Percentiles rank a stretch among this genome's conserved stretches.
phyloP scores from a whole-genome alignment of 30 jellyfish, hydroid and myxozoan species.

The Cassiopea andromeda region DNA sequence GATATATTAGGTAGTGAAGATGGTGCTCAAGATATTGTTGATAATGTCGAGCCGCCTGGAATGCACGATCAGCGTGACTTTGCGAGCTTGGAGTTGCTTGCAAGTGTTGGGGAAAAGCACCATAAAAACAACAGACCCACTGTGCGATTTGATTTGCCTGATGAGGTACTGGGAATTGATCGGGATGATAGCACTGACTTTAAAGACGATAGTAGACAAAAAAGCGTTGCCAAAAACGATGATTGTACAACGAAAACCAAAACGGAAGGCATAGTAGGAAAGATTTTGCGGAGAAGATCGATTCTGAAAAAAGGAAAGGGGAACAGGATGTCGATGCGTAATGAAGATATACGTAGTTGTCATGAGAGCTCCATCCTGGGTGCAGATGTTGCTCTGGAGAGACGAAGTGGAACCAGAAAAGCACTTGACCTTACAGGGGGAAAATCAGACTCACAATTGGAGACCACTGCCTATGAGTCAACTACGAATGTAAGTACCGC shows the following conservation, averaged over 20 bases:
- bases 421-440: neutral
- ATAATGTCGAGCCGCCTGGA: neutral
- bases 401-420: neutral
- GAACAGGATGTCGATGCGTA: neutral
- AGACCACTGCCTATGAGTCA: neutral
- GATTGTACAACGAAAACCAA: neutral
- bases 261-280: neutral
- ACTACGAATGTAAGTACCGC: neutral
- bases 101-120: neutral
- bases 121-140: neutral
- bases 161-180: neutral
- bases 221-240: neutral
- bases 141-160: slow-evolving; percentile 7
- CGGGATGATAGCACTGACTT: neutral
- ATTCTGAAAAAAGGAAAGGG: slow-evolving; percentile 6
- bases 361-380: neutral
- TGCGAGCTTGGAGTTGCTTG: neutral
- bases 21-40: neutral
- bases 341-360: neutral
- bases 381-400: neutral
- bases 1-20: neutral
- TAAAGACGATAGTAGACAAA: neutral
- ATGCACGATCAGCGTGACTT: neutral
- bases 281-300: neutral
- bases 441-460: neutral